Base-by-base conservation (phyloP, 1,140 invertebrate genomes). In the Helicoverpa zea region DNA sequence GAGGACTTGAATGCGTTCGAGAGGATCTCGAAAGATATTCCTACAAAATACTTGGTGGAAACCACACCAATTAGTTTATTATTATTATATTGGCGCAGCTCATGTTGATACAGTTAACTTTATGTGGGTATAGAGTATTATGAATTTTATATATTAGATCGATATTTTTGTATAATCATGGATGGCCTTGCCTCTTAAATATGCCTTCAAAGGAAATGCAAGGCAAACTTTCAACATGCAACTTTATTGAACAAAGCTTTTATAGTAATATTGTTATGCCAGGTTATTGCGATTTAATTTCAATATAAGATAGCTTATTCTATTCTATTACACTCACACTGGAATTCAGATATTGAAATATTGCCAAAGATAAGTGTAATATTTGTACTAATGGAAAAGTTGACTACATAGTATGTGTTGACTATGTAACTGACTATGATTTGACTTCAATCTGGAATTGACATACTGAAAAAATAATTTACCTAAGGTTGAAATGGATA, bases 1-100 rank as follows among this genome's bases (percentile, higher is more conserved):
- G 90, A 73, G 83, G 82, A n/a, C 16, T 95, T 2, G 86, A 91
- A 4, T 61, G 43, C 13, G 94, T 95, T 0, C 86, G 84, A 47
- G 86, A 93, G 74, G 93, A 95, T 76, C 82, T 95, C 9, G 88
- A 94, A 61, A 82, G 91, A 75, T 92, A 95, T 79, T 88, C 91
- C 13, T 92, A 89, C 43, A 94, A 92, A 76, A 95, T 95, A 82
- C 83, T 95, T 1, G 93, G 93, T 3, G 93, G 93, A 30, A 94
- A 94, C 80, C 92, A 94, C 68, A 94, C 93, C 23, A 93, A 92
- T 78, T 94, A 16, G 43, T 47, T 47, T n/a, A n/a, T n/a, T n/a
- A n/a, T n/a, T n/a, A n/a, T n/a, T n/a, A 11, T 66, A 11, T 7
- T 58, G 0, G 12, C 10, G 47, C 16, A 63, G 5, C 23, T 30